Evolutionary conservation across 1,140 invertebrate species (phyloP).

Genomic region (Oreohelix idahoensis): DNA sequence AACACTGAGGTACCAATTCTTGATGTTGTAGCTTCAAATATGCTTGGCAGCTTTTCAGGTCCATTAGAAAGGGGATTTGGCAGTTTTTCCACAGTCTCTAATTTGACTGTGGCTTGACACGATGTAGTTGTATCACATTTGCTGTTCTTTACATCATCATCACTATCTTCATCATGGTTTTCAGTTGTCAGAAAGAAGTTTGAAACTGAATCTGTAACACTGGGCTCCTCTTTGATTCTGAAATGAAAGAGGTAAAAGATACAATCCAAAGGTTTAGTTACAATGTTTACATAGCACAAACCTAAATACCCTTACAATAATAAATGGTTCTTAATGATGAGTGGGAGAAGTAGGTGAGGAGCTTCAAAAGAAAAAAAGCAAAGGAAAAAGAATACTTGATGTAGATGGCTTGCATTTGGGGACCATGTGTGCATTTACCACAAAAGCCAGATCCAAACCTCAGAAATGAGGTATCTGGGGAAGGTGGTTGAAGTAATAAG

Average conservation of each 20-base stretch:
- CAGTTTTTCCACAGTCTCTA: slow-evolving; percentile 44
- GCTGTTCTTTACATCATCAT: not conserved
- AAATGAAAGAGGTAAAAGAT: not conserved
- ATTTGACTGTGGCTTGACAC: slow-evolving; percentile 15
- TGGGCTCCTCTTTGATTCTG: slow-evolving; percentile 28
- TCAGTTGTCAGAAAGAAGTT: slow-evolving; percentile 3
- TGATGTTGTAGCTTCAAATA: slow-evolving; percentile 24
- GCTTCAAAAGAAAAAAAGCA: too few relatives aligned
- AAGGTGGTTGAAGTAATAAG: too few relatives aligned
- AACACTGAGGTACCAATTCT: slow-evolving; percentile 80
- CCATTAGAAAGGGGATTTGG: slow-evolving; percentile 54
- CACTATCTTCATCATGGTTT: not conserved
- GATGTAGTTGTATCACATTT: not conserved
- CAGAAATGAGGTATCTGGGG: too few relatives aligned
- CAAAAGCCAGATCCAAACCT: too few relatives aligned
- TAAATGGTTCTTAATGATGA: too few relatives aligned
- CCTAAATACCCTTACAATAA: too few relatives aligned
- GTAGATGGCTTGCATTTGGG: too few relatives aligned
- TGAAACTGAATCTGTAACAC: not conserved
- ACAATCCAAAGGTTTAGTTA: too few relatives aligned
- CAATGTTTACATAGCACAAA: too few relatives aligned
- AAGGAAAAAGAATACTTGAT: too few relatives aligned
- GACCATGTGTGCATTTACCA: too few relatives aligned
- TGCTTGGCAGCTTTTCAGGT: slow-evolving; percentile 46
- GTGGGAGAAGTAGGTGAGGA: too few relatives aligned